A percentile compares a stretch with the other conserved stretches of the same genome.
phyloP scores from a whole-genome alignment of 2,797 vertebrate genomes.

The Sardinella longiceps region DNA sequence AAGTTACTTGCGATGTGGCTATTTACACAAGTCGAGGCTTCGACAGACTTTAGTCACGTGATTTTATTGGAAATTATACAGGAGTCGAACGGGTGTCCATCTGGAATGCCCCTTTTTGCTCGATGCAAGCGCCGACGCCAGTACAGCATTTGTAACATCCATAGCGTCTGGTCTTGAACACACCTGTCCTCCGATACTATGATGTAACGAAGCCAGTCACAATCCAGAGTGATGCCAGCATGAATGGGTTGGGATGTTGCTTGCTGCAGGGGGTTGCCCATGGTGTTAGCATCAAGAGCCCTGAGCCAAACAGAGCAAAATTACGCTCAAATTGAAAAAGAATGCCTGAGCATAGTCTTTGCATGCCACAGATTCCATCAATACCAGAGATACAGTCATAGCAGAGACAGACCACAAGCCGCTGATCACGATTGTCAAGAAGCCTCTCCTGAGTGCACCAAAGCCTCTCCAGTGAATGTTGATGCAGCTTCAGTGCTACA shows the following conservation, averaged over 20 bases:
- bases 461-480: constrained; percentile 33
- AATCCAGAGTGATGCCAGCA: neutral
- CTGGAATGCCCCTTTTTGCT: too few species aligned
- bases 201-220: constrained; percentile 16
- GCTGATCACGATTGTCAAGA: constrained; percentile 38
- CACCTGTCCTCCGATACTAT: neutral
- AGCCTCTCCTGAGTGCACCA: constrained; percentile 35
- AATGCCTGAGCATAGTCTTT: neutral
- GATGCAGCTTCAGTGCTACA: neutral
- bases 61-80: too few species aligned
- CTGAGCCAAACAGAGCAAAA: neutral
- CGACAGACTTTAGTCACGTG: too few species aligned
- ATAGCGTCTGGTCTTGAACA: neutral
- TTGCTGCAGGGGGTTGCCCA: neutral
- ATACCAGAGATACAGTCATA: neutral
- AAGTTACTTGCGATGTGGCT: too few species aligned
- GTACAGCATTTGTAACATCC: too few species aligned
- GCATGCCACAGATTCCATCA: neutral
- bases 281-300: neutral
- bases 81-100: too few species aligned
- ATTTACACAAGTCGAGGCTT: too few species aligned
- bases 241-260: constrained; percentile 12
- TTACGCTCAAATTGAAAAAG: neutral
- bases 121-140: too few species aligned
- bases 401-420: constrained; percentile 42